A percentile compares a stretch with the other conserved stretches of the same genome.
Evolutionary conservation across 2,113 vertebrate genomes (phyloP).

Genomic region (Enhydra lutris): DNA sequence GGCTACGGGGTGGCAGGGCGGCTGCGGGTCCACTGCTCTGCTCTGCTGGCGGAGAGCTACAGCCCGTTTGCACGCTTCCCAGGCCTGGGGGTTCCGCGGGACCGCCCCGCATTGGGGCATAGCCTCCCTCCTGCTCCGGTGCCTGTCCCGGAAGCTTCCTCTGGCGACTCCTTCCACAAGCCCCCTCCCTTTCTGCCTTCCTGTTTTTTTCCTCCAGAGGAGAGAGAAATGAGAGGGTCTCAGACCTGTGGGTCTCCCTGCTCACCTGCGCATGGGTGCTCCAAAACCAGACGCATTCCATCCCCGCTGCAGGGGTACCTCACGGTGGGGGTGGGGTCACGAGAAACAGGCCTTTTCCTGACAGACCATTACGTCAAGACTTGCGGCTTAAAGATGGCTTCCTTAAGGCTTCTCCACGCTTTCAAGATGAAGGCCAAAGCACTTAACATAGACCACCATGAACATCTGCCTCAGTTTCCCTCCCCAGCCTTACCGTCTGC

Average conservation of each 20-base stretch:
- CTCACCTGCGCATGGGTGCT: accelerated
- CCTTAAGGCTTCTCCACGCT: neutral
- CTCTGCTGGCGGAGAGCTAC: neutral
- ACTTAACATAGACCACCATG: neutral
- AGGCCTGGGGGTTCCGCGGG: neutral
- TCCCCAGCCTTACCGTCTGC: neutral
- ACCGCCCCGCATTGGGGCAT: accelerated
- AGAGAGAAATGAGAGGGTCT: neutral
- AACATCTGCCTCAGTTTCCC: neutral
- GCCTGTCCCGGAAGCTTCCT: neutral
- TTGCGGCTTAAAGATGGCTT: neutral
- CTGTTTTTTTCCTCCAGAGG: neutral
- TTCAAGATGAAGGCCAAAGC: neutral
- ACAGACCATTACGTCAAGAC: neutral
- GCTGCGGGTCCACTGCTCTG: neutral
- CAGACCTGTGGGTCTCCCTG: neutral
- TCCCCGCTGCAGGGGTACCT: neutral
- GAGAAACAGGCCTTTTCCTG: neutral
- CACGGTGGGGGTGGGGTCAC: neutral
- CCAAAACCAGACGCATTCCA: neutral
- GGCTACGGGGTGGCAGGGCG: neutral
- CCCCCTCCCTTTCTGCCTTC: neutral
- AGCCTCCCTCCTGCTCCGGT: neutral
- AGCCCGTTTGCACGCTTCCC: neutral
- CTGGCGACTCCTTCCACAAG: neutral